Percentiles rank a stretch among this genome's conserved stretches.
phyloP scores from a whole-genome alignment of 2,888 invertebrate species.

The Cremastinae sp. region DNA sequence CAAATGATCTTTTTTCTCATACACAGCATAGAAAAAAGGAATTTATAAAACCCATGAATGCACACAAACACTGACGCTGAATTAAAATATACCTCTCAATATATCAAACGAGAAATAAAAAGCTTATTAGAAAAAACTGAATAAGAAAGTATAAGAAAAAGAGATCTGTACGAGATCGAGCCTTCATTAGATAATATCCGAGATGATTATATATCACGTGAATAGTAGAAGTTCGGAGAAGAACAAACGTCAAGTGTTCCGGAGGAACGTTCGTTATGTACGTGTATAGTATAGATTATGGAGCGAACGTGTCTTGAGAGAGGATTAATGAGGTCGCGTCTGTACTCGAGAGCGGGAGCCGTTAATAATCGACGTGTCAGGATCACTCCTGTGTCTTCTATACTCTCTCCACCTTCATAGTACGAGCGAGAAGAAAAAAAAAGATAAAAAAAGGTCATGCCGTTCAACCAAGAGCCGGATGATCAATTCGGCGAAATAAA shows the following conservation, averaged over 20 bases:
- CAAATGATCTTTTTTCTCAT: too few relatives aligned
- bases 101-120: too few relatives aligned
- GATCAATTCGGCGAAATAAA: background rate
- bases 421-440: background rate
- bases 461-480: constrained; percentile 7
- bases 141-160: background rate
- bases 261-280: constrained; percentile 33
- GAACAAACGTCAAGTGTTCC: constrained; percentile 45
- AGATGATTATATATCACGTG: constrained; percentile 17
- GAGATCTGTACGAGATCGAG: background rate
- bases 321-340: constrained; percentile 52
- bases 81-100: too few relatives aligned
- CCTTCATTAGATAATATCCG: constrained; percentile 31
- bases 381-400: constrained; percentile 53
- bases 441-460: constrained; percentile 24
- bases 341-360: constrained; percentile 41
- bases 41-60: too few relatives aligned
- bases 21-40: too few relatives aligned
- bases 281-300: constrained; percentile 29
- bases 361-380: constrained; percentile 62
- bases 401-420: constrained; percentile 19
- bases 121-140: background rate
- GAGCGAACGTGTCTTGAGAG: constrained; percentile 23
- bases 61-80: too few relatives aligned
- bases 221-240: constrained; percentile 11